Conservation (phyloP, 2,797 vertebrate species). For the Macroramphosus scolopax region DNA sequence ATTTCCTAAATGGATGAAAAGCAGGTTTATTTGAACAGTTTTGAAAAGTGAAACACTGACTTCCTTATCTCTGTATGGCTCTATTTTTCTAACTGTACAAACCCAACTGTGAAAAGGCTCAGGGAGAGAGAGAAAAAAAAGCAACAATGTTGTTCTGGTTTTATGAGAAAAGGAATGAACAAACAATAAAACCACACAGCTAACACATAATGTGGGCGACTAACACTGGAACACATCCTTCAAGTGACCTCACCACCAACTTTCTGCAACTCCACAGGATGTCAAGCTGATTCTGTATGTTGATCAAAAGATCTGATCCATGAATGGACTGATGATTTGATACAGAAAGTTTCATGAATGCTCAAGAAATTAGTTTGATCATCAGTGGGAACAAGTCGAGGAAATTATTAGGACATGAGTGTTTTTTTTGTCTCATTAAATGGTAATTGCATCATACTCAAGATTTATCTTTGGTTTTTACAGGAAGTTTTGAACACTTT, state of each 20-base stretch:
- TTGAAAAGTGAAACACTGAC: constrained; percentile 54
- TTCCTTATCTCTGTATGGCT: constrained; percentile 39
- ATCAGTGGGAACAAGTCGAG: too few relatives aligned
- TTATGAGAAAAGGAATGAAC: constrained; percentile 30
- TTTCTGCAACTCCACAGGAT: not conserved
- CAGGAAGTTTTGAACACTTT: too few relatives aligned
- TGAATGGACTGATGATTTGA: too few relatives aligned
- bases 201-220: constrained; percentile 32
- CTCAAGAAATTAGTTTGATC: too few relatives aligned
- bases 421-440: too few relatives aligned
- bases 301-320: too few relatives aligned
- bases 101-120: constrained; percentile 30
- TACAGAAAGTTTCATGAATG: too few relatives aligned
- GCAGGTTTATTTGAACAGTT: constrained; percentile 69
- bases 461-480: too few relatives aligned
- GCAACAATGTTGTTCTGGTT: constrained; percentile 18
- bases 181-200: constrained; percentile 39
- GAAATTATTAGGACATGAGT: too few relatives aligned
- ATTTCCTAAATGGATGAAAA: constrained; percentile 75
- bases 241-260: constrained; percentile 18
- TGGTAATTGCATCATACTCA: too few relatives aligned
- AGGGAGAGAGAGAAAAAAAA: constrained; percentile 21
- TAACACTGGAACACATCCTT: constrained; percentile 19
- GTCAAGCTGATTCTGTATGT: too few relatives aligned
- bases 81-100: constrained; percentile 44